Evolutionary conservation across 2,888 invertebrate species (phyloP), one percentile per base, ranked within the genome.

Genomic region (Nomada flava): DNA sequence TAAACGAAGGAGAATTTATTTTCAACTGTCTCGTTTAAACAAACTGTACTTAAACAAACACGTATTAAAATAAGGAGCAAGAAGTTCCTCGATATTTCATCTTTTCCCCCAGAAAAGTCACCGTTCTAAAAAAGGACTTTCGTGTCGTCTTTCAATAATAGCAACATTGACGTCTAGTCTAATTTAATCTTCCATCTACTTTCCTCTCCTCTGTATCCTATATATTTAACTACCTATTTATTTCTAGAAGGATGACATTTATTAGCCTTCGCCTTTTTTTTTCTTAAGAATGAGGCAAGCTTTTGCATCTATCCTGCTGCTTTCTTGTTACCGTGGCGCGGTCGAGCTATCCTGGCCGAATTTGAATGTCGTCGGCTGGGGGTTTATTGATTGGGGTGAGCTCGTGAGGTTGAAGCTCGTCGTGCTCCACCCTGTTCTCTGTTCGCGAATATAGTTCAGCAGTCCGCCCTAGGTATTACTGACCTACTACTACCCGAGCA

Each of bases 371-470:
- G 87, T 73, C 77, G 76, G 79, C 82, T 68, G 84, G 86, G 79
- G 85, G 90, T 89, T 90, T 89, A 89, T 89, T 83, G 89, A 89
- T 89, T 89, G 82, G 84, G 68, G 86, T 36, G 36, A 7, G 36
- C 36, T 36, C 36, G 36, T 36, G 36, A 36, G 36, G 36, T 36
- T 36, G 36, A 73, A 73, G 84, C 88, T 83, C 79, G 72, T 15
- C 5, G 68, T 71, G 86, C 88, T 81, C 89, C 87, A 86, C 88
- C 90, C 87, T 71, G 77, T 65, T 67, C 60, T 68, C 62, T 67
- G 57, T 72, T 62, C 71, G 81, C 77, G 82, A 86, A 88, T 89
- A 86, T 89, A 86, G 89, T 86, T 82, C 85, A 83, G 44, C 83
- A 64, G 79, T 65, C 76, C 87, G 83, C 79, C 89, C 87, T 83